Evolutionary conservation across 1,140 invertebrate species (phyloP).

Genomic region (Vanessa tameamea): DNA sequence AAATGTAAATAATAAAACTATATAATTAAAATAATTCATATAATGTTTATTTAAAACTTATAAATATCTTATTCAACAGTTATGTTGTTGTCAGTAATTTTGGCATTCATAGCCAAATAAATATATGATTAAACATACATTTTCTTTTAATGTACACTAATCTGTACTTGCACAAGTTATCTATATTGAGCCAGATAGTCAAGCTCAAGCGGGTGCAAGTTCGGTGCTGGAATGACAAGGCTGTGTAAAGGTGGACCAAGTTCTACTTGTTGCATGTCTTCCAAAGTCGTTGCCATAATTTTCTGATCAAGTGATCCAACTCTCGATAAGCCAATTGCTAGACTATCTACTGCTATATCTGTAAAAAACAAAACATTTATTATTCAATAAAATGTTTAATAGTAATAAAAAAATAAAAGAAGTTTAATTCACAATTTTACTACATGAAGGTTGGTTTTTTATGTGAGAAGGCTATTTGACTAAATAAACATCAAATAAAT

Average conservation of each 20-base stretch:
- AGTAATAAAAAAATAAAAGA: not conserved
- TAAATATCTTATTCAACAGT: constrained; percentile 38
- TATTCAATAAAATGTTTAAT: not conserved
- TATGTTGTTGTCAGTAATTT: constrained; percentile 36
- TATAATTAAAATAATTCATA: constrained; percentile 65
- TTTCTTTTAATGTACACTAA: constrained; percentile 23
- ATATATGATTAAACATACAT: constrained; percentile 33
- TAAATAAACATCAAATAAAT: no score
- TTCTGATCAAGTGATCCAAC: constrained; percentile 93
- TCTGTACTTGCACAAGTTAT: constrained; percentile 35
- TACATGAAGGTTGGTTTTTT: no score
- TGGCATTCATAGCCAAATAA: constrained; percentile 41
- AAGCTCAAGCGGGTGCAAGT: constrained; percentile 94
- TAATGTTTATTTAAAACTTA: constrained; percentile 57
- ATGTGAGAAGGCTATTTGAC: no score
- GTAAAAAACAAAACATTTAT: constrained; percentile 39
- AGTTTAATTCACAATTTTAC: no score
- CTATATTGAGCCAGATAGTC: constrained; percentile 89
- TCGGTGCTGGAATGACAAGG: constrained; percentile 90
- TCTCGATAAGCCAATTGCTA: constrained; percentile 92
- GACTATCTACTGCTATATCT: constrained; percentile 82
- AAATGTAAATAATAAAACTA: constrained; percentile 79
- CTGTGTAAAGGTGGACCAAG: constrained; percentile 96
- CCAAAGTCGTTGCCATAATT: constrained; percentile 87
- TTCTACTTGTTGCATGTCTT: constrained; percentile 88